phyloP scores from a whole-genome alignment of 1,140 invertebrate genomes.

The Hyles euphorbiae region DNA sequence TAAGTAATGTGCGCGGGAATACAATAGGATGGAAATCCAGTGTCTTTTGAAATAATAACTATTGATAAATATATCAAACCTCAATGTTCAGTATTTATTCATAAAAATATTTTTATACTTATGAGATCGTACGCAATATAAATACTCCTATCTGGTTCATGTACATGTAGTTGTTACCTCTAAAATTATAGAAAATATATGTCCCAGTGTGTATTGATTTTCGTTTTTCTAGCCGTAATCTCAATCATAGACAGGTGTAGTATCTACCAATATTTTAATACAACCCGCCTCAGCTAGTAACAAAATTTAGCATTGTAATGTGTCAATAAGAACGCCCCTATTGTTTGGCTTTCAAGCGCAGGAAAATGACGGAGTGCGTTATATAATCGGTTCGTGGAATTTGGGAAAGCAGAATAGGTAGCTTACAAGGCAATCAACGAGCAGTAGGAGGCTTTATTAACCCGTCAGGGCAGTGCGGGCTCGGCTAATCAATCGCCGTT shows the following conservation, averaged over 20 bases:
- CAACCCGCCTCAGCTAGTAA: too few species aligned
- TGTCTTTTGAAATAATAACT: constrained; percentile 1
- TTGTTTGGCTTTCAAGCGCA: neutral
- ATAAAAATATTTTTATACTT: neutral
- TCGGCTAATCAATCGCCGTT: constrained; percentile 68
- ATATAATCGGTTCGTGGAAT: constrained; percentile 48
- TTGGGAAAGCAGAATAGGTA: constrained; percentile 52
- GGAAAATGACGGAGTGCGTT: too few species aligned
- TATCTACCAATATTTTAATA: too few species aligned
- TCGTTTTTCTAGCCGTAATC: too few species aligned
- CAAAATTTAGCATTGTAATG: neutral
- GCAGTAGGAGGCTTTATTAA: constrained; percentile 63
- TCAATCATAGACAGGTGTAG: too few species aligned
- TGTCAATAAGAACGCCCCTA: neutral
- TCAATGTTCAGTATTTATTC: neutral
- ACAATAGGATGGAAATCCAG: neutral
- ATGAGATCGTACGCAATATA: too few species aligned
- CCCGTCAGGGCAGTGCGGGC: constrained; percentile 60
- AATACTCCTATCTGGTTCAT: too few species aligned
- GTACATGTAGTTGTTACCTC: too few species aligned
- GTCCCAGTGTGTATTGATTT: too few species aligned
- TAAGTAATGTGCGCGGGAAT: neutral
- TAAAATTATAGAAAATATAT: too few species aligned
- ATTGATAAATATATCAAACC: neutral
- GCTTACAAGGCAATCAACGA: constrained; percentile 67